phyloP scores from a whole-genome alignment of 2,888 invertebrate species.

The Drosophila colorata region DNA sequence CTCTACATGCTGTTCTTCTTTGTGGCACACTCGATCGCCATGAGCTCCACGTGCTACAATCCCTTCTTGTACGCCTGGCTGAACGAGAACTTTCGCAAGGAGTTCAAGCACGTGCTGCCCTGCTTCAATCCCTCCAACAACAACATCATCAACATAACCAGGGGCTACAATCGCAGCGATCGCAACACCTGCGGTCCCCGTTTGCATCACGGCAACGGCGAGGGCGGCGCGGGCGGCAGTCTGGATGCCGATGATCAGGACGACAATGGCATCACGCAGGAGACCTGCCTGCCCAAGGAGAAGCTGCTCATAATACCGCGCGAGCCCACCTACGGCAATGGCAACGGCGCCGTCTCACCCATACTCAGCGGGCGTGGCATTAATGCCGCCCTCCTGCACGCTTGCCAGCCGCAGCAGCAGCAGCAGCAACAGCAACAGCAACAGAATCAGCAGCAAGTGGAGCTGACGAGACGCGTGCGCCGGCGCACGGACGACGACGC shows the following conservation, averaged over 20 bases:
- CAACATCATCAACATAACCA: slow-evolving; percentile 81
- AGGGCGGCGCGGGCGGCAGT: slow-evolving; percentile 63
- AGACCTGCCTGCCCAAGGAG: slow-evolving; percentile 78
- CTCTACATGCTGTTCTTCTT: slow-evolving; percentile 96
- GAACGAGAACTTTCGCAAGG: slow-evolving; percentile 96
- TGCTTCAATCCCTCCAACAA: slow-evolving; percentile 87
- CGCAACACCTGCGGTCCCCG: slow-evolving; percentile 84
- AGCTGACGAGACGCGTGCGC: slow-evolving; percentile 65
- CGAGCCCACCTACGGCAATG: slow-evolving; percentile 84
- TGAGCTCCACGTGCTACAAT: slow-evolving; percentile 98
- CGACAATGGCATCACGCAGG: slow-evolving; percentile 83
- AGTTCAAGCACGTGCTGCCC: slow-evolving; percentile 92
- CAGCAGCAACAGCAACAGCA: slow-evolving; percentile 57
- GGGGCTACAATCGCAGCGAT: slow-evolving; percentile 83
- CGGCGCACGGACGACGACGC: slow-evolving; percentile 66
- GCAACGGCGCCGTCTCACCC: slow-evolving; percentile 73
- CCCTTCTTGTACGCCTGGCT: slow-evolving; percentile 99
- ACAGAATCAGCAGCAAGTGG: slow-evolving; percentile 71
- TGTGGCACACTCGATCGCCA: slow-evolving; percentile 95
- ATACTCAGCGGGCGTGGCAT: slow-evolving; percentile 68
- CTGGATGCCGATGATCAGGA: slow-evolving; percentile 80
- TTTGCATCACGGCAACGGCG: slow-evolving; percentile 78
- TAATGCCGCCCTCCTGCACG: slow-evolving; percentile 72
- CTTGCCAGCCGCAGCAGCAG: slow-evolving; percentile 45
- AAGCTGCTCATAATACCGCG: slow-evolving; percentile 83